Conservation (phyloP, 2,888 invertebrate genomes). For the Dione vanillae region DNA sequence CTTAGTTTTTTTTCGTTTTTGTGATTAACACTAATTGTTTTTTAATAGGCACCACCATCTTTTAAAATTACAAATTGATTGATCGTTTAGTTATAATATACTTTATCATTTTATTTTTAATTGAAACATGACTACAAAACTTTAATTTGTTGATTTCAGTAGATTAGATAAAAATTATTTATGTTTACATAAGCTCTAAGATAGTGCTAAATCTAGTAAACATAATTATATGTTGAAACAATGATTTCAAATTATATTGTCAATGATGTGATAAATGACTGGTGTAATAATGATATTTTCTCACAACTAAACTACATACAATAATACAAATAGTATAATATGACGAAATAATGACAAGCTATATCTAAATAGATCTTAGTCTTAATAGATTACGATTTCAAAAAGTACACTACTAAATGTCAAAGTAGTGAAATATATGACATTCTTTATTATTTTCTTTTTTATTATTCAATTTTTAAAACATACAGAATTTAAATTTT, state of each 20-base stretch:
- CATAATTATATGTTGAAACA: constrained; percentile 18
- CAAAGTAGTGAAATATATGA: not conserved
- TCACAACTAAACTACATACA: not conserved
- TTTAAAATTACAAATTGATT: constrained; percentile 41
- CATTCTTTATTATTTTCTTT: not conserved
- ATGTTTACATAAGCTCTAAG: constrained; percentile 29
- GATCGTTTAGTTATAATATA: constrained; percentile 19
- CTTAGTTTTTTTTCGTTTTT: constrained; percentile 71
- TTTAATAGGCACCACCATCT: constrained; percentile 43
- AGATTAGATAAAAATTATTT: constrained; percentile 35
- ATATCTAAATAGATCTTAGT: not conserved
- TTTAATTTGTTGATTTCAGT: constrained; percentile 16
- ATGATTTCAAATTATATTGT: constrained; percentile 26
- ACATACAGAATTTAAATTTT: too few relatives aligned
- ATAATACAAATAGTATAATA: not conserved
- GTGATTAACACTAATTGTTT: constrained; percentile 54
- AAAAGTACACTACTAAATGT: not conserved
- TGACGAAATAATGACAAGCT: not conserved
- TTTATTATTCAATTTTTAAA: too few relatives aligned
- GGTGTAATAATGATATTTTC: not conserved
- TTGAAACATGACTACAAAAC: constrained; percentile 14
- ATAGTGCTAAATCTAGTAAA: constrained; percentile 21
- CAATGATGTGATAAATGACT: not conserved
- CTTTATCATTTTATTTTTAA: constrained; percentile 30
- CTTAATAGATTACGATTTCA: not conserved